Conservation (phyloP, 2,888 invertebrate genomes). For the Tipula unca region DNA sequence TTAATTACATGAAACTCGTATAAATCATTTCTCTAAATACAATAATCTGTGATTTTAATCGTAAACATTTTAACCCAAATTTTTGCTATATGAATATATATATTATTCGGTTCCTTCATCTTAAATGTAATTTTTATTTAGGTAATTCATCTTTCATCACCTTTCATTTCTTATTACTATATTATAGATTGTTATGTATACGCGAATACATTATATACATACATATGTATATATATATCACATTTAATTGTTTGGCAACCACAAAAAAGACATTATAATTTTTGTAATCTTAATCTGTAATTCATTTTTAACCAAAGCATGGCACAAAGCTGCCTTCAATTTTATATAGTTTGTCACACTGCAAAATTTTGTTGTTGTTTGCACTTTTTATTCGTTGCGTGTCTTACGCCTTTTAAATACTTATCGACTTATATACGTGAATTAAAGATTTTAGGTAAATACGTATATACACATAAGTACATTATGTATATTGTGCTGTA, state of each 20-base stretch:
- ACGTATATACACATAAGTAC: too few relatives aligned
- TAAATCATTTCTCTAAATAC: conserved; percentile 14
- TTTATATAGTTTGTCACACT: not conserved
- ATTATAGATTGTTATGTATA: too few relatives aligned
- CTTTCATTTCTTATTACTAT: not conserved
- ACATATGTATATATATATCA: too few relatives aligned
- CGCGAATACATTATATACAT: not conserved
- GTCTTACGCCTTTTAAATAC: not conserved
- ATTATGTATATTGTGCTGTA: not conserved
- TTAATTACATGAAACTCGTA: not conserved
- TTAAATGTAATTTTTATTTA: not conserved
- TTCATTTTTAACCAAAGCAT: not conserved
- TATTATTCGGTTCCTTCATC: not conserved
- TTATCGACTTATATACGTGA: not conserved
- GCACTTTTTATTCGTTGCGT: not conserved
- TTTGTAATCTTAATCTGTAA: not conserved
- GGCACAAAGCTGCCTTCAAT: not conserved
- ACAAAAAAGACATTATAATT: not conserved
- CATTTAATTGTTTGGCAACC: not conserved
- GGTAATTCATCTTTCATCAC: conserved; percentile 8
- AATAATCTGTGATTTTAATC: not conserved
- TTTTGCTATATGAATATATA: not conserved
- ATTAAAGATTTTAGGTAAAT: not conserved
- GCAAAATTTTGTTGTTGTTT: not conserved
- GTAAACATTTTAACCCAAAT: not conserved